Percentiles rank a stretch among this genome's conserved stretches.
phyloP scores from a whole-genome alignment of 1,140 invertebrate species.

The Hyposmocoma kahamanoa region DNA sequence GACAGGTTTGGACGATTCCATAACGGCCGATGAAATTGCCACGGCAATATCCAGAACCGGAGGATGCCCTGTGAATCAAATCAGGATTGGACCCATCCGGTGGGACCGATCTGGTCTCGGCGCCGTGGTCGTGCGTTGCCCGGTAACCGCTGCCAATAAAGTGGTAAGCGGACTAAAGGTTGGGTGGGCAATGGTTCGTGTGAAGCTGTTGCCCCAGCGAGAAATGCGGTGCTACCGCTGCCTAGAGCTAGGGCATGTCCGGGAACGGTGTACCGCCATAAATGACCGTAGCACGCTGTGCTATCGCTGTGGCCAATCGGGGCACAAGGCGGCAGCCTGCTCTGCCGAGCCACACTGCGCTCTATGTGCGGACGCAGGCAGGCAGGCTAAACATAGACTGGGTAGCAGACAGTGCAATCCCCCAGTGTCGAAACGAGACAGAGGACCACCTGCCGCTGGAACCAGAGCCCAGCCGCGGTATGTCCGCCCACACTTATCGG shows the following conservation, averaged over 20 bases:
- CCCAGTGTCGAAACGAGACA: not conserved
- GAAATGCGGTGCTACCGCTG: too few species aligned
- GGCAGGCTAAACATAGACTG: not conserved
- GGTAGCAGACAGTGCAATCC: not conserved
- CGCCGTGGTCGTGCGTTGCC: not conserved
- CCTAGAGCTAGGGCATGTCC: too few species aligned
- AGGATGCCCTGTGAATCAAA: too few species aligned
- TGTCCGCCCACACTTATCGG: not conserved
- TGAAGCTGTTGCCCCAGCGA: too few species aligned
- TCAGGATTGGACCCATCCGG: not conserved
- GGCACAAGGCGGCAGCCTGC: not conserved
- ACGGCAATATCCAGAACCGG: not conserved
- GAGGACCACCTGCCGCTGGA: not conserved
- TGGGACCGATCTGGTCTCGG: not conserved
- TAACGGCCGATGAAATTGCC: not conserved
- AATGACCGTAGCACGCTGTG: not conserved
- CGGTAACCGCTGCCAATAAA: not conserved
- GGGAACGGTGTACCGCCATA: not conserved
- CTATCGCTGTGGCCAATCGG: not conserved
- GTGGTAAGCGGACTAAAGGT: too few species aligned
- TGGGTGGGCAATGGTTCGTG: too few species aligned
- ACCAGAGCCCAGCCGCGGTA: not conserved
- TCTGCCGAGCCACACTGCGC: not conserved
- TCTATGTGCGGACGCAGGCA: not conserved
- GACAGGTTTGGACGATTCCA: too few species aligned